Base-by-base conservation (phyloP, 2,113 vertebrate species). In the Xenopus tropicalis region DNA sequence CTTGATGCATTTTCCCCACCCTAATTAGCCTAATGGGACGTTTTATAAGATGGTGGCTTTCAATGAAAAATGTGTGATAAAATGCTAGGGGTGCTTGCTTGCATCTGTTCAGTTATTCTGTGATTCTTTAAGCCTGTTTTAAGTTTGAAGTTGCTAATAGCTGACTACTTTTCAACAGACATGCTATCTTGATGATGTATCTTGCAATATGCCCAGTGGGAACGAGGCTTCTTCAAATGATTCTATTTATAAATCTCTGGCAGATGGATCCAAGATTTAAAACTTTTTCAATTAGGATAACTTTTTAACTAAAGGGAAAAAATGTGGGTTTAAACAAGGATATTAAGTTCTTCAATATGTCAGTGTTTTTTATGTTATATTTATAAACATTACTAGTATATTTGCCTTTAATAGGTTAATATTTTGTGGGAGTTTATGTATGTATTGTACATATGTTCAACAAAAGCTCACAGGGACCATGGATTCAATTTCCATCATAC, bases 171-270 rank as follows among this genome's bases (percentile, higher is more conserved):
- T 76, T 25, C 44, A 68, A 76, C 73, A 76, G 73, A 76, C 73
- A 66, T 76, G 73, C 69, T 76, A 76, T 76, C 69, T 63, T 69
- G 73, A 76, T 76, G 73, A 76, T 76, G 73, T 62, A 76, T 76
- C 66, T 61, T 61, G 46, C 73, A 76, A 76, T 76, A 76, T 76
- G 73, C 73, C 73, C 66, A 23, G 57, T 69, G 73, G 73, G 73
- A 76, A 63, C 25, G 20, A 76, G 51, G 19, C 66, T 76, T 69
- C 73, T 76, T 76, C 66, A 76, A 69, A 69, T 76, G 73, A 69
- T 76, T 76, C 73, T 76, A 76, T 76, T 76, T 76, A 63, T 76
- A 76, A 75, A 76, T 63, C 66, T 29, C 46, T 56, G 46, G 66
- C 73, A 76, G 73, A 76, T 76, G 73, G 73, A 63, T 76, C 44